These are phyloP conservation scores for Volucella zonaria DNA, from an alignment of 2,888 invertebrate genomes.

Conservation along the genomic window DNA sequence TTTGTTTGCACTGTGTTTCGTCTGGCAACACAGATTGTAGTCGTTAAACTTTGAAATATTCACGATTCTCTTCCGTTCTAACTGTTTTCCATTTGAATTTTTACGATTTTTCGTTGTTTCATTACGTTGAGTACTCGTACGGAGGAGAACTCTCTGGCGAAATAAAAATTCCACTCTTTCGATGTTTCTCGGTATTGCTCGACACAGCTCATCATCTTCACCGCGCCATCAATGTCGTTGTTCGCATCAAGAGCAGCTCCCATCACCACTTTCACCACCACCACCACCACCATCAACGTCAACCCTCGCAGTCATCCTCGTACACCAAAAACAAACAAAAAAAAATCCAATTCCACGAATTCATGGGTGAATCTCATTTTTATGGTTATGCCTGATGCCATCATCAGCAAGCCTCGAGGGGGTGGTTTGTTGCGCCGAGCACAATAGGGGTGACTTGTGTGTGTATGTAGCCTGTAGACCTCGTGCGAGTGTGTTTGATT, in stretches of 20 bases:
- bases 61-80: conserved; percentile 45
- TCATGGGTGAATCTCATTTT: conserved; percentile 61
- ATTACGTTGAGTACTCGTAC: conserved; percentile 24
- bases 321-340: conserved; percentile 15
- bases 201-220: conserved; percentile 54
- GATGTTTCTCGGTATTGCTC: background rate
- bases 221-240: conserved; percentile 2
- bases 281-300: conserved; percentile 26
- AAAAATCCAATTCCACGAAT: conserved; percentile 59
- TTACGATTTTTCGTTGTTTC: conserved; percentile 59
- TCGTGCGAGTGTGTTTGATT: conserved; percentile 51
- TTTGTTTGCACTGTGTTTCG: conserved; percentile 39
- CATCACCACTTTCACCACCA: conserved; percentile 10
- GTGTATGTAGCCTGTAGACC: background rate
- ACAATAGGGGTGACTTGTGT: conserved; percentile 31
- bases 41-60: conserved; percentile 54
- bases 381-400: conserved; percentile 47
- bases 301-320: conserved; percentile 10
- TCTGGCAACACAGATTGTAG: conserved; percentile 53
- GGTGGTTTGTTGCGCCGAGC: conserved; percentile 18
- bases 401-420: conserved; percentile 48
- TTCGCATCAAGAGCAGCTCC: background rate
- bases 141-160: conserved; percentile 39
- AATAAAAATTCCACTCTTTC: conserved; percentile 47
- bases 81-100: conserved; percentile 63